Evolutionary conservation across 2,888 invertebrate genomes (phyloP), one percentile per base, ranked within the genome.

Genomic region (Notodonta ziczac): DNA sequence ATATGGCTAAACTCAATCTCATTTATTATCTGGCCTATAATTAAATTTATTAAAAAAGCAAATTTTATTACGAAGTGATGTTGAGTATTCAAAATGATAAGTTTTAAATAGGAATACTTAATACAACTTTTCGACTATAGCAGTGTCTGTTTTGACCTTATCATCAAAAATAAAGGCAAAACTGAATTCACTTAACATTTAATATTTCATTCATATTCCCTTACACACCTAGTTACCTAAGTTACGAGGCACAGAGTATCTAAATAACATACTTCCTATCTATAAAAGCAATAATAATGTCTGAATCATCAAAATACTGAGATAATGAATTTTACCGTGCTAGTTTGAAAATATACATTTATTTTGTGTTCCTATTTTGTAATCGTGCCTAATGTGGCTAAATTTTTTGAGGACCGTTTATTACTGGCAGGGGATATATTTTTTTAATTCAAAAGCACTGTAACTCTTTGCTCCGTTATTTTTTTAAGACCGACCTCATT

Each of bases 161-260:
- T 32, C 63, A 4, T 57, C 16, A 50, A 39, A 44, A 64, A 59
- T 62, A 59, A 59, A 70, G 58, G 62, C 66, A 56, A 53, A 63
- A 53, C 56, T 54, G 39, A 39, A 54, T 54, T 52, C 24, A 52
- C 39, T 39, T 14, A 10, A 8, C n/a, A 14, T 52, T 52, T 59
- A 35, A 67, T 56, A 62, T 65, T 54, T 66, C 58, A 59, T 63
- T 58, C 48, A 58, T 57, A 62, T 65, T 53, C 52, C 8, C 39
- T 42, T 58, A 51, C 46, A 70, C 56, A 69, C 57, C 60, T 68
- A 35, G 24, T 32, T 39, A 39, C 7, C 66, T 75, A 72, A 69
- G 67, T 72, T 66, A 81, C 78, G 70, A 80, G 76, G 72, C 72
- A 72, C 69, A 48, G 67, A 73, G 68, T 72, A 67, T 68, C 66